phyloP scores from a whole-genome alignment of 2,888 invertebrate genomes.

The Leptinotarsa tumamoca region DNA sequence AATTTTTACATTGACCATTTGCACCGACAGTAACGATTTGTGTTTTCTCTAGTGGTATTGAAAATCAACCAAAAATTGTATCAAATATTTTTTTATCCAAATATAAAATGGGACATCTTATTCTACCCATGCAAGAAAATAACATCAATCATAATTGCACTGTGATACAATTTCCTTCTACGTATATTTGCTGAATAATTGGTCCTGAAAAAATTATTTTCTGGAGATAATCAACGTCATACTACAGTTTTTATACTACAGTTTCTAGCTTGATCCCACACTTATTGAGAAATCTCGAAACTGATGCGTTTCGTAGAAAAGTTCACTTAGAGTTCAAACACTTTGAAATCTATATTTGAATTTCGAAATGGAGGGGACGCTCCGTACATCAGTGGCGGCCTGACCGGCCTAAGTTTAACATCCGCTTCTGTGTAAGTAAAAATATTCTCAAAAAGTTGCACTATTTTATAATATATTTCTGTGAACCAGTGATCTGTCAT shows the following conservation, averaged over 20 bases:
- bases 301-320: slow-evolving; percentile 40
- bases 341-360: slow-evolving; percentile 58
- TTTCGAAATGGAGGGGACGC: slow-evolving; percentile 59
- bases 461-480: slow-evolving; percentile 6
- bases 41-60: too few relatives aligned
- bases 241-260: neutral
- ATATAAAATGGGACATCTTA: neutral
- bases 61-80: too few relatives aligned
- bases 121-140: neutral
- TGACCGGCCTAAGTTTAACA: slow-evolving; percentile 62
- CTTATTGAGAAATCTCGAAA: slow-evolving; percentile 25
- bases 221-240: neutral
- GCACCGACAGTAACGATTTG: too few relatives aligned
- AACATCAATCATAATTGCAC: slow-evolving; percentile 1
- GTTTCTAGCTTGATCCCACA: neutral
- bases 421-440: slow-evolving; percentile 57
- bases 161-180: neutral
- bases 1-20: too few relatives aligned
- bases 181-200: neutral
- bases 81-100: too few relatives aligned
- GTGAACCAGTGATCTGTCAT: too few relatives aligned
- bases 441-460: slow-evolving; percentile 28
- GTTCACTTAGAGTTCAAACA: slow-evolving; percentile 52
- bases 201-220: neutral
- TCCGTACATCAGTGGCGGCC: slow-evolving; percentile 60